These are phyloP conservation scores for Xenops minutus DNA, from an alignment of 2,797 vertebrate genomes.

Conservation along the genomic window DNA sequence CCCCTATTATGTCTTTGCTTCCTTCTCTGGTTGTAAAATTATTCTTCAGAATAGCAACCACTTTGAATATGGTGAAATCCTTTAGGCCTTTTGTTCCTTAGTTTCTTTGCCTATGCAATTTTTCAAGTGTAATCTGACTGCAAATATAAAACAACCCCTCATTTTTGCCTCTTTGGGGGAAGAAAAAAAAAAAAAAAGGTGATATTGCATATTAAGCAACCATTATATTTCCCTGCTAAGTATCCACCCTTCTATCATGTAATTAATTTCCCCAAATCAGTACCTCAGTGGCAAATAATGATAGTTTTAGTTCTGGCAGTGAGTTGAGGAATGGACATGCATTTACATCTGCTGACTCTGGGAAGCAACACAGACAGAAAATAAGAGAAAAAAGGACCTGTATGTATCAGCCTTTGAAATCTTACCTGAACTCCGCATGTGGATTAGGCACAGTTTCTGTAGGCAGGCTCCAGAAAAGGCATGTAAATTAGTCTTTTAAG, in stretches of 20 bases:
- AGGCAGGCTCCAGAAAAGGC: background rate
- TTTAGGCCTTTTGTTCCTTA: background rate
- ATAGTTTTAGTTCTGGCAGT: background rate
- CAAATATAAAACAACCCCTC: background rate
- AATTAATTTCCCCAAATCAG: background rate
- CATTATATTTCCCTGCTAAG: background rate
- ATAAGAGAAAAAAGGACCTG: background rate
- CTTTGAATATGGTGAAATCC: background rate
- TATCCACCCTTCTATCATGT: background rate
- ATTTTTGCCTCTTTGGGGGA: background rate
- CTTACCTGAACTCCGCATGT: background rate
- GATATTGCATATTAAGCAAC: background rate
- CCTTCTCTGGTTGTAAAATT: background rate
- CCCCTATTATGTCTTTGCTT: background rate
- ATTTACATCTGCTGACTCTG: background rate
- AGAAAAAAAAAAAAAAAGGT: background rate
- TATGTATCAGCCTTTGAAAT: background rate
- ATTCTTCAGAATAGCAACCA: background rate
- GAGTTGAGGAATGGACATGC: background rate
- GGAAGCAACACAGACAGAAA: background rate
- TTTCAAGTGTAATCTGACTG: background rate
- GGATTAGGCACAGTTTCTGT: background rate
- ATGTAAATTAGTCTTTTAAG: background rate
- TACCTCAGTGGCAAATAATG: background rate
- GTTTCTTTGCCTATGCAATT: background rate